These are phyloP conservation scores for Athrips mouffetella DNA, from an alignment of 2,888 invertebrate species.

Conservation along the genomic window DNA sequence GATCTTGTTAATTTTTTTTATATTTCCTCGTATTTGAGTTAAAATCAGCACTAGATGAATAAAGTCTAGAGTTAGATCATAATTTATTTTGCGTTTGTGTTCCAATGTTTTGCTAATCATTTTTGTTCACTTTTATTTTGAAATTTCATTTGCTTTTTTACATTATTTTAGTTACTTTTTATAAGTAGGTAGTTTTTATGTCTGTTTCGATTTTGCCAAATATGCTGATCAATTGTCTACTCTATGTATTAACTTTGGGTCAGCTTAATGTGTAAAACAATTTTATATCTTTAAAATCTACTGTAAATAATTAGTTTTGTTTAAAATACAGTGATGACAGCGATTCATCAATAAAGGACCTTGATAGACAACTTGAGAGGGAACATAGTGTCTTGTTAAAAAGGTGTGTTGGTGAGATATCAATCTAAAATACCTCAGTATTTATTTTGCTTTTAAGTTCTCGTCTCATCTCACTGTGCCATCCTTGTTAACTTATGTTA, in stretches of 20 bases:
- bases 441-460: constrained; percentile 13
- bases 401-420: constrained; percentile 31
- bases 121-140: not conserved
- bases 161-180: not conserved
- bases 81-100: not conserved
- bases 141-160: not conserved
- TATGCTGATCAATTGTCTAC: too few relatives aligned
- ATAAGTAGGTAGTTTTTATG: too few relatives aligned
- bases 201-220: too few relatives aligned
- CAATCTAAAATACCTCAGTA: constrained; percentile 11
- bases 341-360: constrained; percentile 29
- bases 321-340: constrained; percentile 34
- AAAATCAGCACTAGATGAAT: not conserved
- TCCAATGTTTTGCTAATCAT: not conserved
- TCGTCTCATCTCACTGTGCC: too few relatives aligned
- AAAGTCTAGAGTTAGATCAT: not conserved
- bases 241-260: too few relatives aligned
- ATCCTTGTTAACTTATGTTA: too few relatives aligned
- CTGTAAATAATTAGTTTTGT: constrained; percentile 24
- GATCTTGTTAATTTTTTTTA: not conserved
- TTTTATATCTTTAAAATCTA: too few relatives aligned
- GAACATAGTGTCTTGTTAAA: constrained; percentile 29
- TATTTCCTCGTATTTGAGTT: not conserved
- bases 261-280: too few relatives aligned
- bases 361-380: constrained; percentile 29